A percentile compares a stretch with the other conserved stretches of the same genome.
phyloP scores from a whole-genome alignment of 2,797 vertebrate species.

The Enteromius viviparus region DNA sequence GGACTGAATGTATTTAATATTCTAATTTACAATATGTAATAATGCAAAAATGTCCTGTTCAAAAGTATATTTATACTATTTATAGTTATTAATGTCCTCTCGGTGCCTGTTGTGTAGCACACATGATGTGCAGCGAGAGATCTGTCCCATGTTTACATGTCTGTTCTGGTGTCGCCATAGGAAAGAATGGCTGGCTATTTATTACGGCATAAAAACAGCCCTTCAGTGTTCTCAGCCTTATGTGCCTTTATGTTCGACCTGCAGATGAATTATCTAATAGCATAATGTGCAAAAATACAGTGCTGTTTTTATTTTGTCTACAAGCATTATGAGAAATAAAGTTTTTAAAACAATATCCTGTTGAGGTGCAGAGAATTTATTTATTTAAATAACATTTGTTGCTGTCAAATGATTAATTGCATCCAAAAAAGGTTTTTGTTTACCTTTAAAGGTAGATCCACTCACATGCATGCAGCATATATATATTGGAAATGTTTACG shows the following conservation, averaged over 20 bases:
- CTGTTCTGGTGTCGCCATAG: conserved; percentile 58
- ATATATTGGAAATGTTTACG: no score
- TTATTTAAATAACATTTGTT: neutral
- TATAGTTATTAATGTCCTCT: conserved; percentile 69
- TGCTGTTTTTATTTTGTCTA: conserved; percentile 28
- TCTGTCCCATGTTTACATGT: conserved; percentile 75
- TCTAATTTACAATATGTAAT: conserved; percentile 52
- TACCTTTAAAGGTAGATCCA: no score
- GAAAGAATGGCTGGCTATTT: conserved; percentile 69
- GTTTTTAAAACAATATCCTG: neutral
- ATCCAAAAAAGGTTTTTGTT: no score
- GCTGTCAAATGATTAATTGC: no score
- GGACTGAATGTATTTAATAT: conserved; percentile 51
- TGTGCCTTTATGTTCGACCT: conserved; percentile 71
- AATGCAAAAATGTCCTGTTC: conserved; percentile 51
- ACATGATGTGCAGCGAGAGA: conserved; percentile 46
- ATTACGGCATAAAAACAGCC: conserved; percentile 64
- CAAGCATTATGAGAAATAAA: conserved; percentile 14
- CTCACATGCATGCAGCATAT: no score
- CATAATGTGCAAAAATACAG: neutral
- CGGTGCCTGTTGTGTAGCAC: conserved; percentile 66
- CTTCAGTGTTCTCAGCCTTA: conserved; percentile 58
- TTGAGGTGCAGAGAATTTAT: neutral
- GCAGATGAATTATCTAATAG: conserved; percentile 35
- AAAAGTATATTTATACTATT: conserved; percentile 66